Percentiles rank a stretch among this genome's conserved stretches.
phyloP scores from a whole-genome alignment of 2,888 invertebrate species.

The Parascotia fuliginaria region DNA sequence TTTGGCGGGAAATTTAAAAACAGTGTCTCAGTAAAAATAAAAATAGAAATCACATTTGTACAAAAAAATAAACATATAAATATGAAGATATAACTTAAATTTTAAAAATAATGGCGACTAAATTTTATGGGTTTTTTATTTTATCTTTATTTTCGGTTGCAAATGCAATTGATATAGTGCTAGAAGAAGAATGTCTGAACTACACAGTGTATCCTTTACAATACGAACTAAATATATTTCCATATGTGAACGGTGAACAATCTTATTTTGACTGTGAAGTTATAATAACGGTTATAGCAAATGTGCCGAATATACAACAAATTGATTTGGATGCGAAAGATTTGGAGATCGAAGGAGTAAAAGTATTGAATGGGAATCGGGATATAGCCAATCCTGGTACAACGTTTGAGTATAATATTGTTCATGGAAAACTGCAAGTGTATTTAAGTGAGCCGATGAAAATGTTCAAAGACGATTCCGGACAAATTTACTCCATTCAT shows the following conservation, averaged over 20 bases:
- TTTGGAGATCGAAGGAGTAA: constrained; percentile 60
- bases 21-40: not conserved
- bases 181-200: constrained; percentile 76
- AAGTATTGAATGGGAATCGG: constrained; percentile 57
- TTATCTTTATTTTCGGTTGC: constrained; percentile 51
- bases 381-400: constrained; percentile 65
- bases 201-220: constrained; percentile 80
- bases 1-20: constrained; percentile 28
- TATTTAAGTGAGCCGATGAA: constrained; percentile 64
- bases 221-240: constrained; percentile 71
- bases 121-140: constrained; percentile 47
- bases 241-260: constrained; percentile 56
- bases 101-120: constrained; percentile 17
- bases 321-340: constrained; percentile 72
- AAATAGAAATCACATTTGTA: too few relatives aligned
- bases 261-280: constrained; percentile 73
- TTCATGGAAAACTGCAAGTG: constrained; percentile 63
- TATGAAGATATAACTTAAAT: too few relatives aligned
- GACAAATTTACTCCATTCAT: constrained; percentile 61
- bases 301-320: constrained; percentile 63
- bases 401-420: constrained; percentile 63
- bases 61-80: too few relatives aligned
- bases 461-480: constrained; percentile 54
- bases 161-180: constrained; percentile 51
- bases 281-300: constrained; percentile 72